phyloP scores from a whole-genome alignment of 2,888 invertebrate genomes.

The Nysson spinosus region DNA sequence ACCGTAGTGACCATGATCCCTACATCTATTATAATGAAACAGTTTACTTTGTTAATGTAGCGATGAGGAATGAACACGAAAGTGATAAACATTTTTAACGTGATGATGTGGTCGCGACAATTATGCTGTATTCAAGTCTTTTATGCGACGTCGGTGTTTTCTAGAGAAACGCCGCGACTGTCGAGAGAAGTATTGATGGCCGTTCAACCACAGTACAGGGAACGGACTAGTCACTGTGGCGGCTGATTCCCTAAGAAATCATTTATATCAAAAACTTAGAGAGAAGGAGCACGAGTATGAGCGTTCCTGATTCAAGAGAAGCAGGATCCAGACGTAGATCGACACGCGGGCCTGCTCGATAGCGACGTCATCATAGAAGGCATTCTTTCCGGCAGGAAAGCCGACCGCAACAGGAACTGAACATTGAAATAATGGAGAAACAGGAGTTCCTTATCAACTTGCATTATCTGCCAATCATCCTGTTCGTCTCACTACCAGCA shows the following conservation, averaged over 20 bases:
- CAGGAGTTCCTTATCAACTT: conserved; percentile 59
- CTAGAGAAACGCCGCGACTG: background rate
- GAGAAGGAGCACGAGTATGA: conserved; percentile 42
- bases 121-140: background rate
- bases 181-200: conserved; percentile 33
- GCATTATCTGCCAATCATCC: conserved; percentile 66
- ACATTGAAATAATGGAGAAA: conserved; percentile 60
- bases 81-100: too few species aligned
- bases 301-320: conserved; percentile 39
- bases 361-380: conserved; percentile 43
- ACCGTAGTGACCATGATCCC: too few species aligned
- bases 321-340: conserved; percentile 49
- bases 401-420: conserved; percentile 14
- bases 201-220: conserved; percentile 21
- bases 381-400: conserved; percentile 37
- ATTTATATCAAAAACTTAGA: conserved; percentile 9
- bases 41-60: too few species aligned
- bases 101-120: too few species aligned
- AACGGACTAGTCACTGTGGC: conserved; percentile 3
- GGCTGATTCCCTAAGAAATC: conserved; percentile 16
- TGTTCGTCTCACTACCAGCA: conserved; percentile 64
- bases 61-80: too few species aligned
- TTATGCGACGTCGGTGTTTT: conserved; percentile 15
- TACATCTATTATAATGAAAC: too few species aligned
- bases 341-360: conserved; percentile 38